Conservation (phyloP, 2,888 invertebrate species). For the Dynastes maya region DNA sequence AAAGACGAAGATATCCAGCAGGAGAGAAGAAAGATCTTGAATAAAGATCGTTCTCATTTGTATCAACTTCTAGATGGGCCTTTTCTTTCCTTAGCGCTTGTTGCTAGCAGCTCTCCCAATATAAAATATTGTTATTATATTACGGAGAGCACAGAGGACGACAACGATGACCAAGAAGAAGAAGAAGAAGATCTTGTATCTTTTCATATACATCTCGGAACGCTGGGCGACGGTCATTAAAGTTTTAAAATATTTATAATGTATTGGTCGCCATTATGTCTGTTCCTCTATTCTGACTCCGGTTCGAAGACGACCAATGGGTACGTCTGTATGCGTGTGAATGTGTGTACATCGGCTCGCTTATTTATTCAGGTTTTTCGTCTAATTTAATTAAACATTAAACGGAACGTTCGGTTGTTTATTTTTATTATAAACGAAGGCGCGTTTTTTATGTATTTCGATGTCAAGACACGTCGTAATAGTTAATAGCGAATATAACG, state of each 20-base stretch:
- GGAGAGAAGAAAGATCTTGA: too few species aligned
- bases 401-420: slow-evolving; percentile 22
- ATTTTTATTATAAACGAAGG: slow-evolving; percentile 28
- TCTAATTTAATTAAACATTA: slow-evolving; percentile 31
- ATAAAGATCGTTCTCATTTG: slow-evolving; percentile 54
- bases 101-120: slow-evolving; percentile 40
- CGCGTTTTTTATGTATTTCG: neutral
- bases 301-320: neutral
- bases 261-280: slow-evolving; percentile 58
- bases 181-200: too few species aligned
- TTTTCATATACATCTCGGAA: too few species aligned
- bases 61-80: slow-evolving; percentile 51
- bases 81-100: slow-evolving; percentile 37
- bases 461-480: neutral
- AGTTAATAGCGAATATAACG: slow-evolving; percentile 12
- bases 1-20: slow-evolving; percentile 5
- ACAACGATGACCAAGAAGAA: too few species aligned
- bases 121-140: slow-evolving; percentile 57
- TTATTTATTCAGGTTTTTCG: slow-evolving; percentile 27
- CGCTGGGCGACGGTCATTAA: slow-evolving; percentile 55
- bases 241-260: slow-evolving; percentile 60
- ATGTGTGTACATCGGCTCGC: neutral
- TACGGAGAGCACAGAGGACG: slow-evolving; percentile 41
- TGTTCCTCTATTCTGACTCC: slow-evolving; percentile 20
- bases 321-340: slow-evolving; percentile 1